phyloP scores from a whole-genome alignment of 2,113 vertebrate species.

The Neolamprologus variostigma region DNA sequence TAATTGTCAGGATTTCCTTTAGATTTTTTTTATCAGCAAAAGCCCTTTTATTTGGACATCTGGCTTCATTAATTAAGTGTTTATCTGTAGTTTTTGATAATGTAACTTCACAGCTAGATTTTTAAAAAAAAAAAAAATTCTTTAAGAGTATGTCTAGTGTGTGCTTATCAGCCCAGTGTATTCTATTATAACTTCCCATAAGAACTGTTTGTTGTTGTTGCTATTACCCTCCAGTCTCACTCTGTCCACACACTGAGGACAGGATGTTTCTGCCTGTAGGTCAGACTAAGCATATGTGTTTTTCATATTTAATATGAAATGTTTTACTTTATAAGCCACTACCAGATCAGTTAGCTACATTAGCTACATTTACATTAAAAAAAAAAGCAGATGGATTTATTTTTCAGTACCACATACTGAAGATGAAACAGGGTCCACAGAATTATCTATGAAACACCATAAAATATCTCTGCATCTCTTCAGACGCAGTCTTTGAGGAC shows the following conservation, averaged over 20 bases:
- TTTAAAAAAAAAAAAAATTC: not conserved
- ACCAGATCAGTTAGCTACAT: not conserved
- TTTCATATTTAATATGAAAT: not conserved
- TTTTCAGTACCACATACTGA: not conserved
- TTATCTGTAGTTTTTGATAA: not conserved
- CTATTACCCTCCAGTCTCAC: not conserved
- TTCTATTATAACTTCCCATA: not conserved
- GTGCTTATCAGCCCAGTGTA: not conserved
- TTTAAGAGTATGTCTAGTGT: not conserved
- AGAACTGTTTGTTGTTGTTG: not conserved
- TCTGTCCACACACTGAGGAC: not conserved
- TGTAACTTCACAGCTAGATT: not conserved
- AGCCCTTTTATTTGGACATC: not conserved
- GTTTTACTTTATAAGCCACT: not conserved
- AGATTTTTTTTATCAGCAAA: not conserved
- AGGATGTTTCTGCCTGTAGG: accelerated
- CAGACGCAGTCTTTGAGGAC: not conserved
- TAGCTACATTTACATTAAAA: not conserved
- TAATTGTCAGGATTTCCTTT: not conserved
- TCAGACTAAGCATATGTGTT: not conserved
- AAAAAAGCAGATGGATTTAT: not conserved
- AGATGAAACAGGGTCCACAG: not conserved
- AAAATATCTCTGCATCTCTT: not conserved
- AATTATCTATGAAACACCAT: not conserved
- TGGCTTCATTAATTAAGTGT: not conserved